These are phyloP conservation scores for Busseola fusca DNA, from an alignment of 2,888 invertebrate species.

Conservation along the genomic window DNA sequence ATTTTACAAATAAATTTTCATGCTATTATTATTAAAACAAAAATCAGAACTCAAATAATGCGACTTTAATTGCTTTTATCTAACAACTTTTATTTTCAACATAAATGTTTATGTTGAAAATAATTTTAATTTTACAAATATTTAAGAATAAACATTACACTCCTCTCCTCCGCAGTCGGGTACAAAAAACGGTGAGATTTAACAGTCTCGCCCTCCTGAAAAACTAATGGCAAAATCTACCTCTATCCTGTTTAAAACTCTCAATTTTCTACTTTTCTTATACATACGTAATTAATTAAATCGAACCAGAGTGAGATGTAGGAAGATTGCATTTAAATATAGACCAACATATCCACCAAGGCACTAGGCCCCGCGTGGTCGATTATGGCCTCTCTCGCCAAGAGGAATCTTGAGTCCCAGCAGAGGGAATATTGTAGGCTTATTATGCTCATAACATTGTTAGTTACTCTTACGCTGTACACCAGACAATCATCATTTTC, in stretches of 20 bases:
- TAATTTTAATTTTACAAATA: no score
- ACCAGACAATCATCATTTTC: not conserved
- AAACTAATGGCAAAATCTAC: not conserved
- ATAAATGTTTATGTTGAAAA: no score
- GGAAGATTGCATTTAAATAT: not conserved
- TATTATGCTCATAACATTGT: not conserved
- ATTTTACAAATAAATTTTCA: slow-evolving; percentile 20
- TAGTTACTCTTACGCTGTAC: not conserved
- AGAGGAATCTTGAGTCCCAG: not conserved
- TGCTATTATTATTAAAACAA: not conserved
- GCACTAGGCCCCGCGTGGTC: not conserved
- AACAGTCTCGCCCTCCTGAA: not conserved
- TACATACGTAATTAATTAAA: not conserved
- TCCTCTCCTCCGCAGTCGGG: not conserved
- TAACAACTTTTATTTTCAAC: no score
- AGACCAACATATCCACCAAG: no score
- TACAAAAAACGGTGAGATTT: not conserved
- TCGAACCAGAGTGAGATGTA: not conserved
- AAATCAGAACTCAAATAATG: not conserved
- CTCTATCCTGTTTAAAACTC: not conserved
- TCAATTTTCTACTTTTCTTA: not conserved
- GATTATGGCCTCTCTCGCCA: not conserved
- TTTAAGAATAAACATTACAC: not conserved
- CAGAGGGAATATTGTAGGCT: not conserved
- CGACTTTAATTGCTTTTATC: not conserved